Evolutionary conservation across 1,140 invertebrate species (phyloP).

Genomic region (Philotrypesis tridentata): DNA sequence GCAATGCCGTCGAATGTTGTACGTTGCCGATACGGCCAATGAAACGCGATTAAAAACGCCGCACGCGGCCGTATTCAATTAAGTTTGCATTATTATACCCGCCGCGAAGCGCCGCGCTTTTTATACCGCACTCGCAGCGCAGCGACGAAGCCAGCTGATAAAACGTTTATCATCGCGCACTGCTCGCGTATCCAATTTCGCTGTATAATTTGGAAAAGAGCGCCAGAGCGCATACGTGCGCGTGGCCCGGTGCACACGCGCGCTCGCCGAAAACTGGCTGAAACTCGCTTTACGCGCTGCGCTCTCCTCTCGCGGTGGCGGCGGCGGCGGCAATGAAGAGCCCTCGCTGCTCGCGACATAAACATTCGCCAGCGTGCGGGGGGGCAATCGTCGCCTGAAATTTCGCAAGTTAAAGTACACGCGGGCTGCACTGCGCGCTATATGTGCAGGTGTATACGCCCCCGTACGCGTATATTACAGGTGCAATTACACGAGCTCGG

Average conservation of each 20-base stretch:
- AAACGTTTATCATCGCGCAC: not conserved
- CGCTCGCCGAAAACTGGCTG: not conserved
- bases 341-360: not conserved
- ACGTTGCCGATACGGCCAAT: not conserved
- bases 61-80: not conserved
- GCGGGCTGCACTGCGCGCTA: too few relatives aligned
- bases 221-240: too few relatives aligned
- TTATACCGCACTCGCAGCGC: too few relatives aligned
- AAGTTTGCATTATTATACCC: not conserved
- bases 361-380: not conserved
- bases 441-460: too few relatives aligned
- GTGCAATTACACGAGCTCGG: slow-evolving; percentile 6
- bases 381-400: not conserved
- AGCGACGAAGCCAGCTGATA: not conserved
- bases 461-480: slow-evolving; percentile 16
- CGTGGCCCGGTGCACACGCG: too few relatives aligned
- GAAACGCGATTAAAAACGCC: not conserved
- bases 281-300: not conserved
- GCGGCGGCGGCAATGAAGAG: not conserved
- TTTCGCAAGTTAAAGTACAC: not conserved
- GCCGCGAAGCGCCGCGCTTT: too few relatives aligned
- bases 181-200: not conserved
- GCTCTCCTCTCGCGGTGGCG: not conserved
- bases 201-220: too few relatives aligned
- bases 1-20: not conserved